Base-by-base conservation (phyloP, 2,888 invertebrate species). In the Melipona beecheii region DNA sequence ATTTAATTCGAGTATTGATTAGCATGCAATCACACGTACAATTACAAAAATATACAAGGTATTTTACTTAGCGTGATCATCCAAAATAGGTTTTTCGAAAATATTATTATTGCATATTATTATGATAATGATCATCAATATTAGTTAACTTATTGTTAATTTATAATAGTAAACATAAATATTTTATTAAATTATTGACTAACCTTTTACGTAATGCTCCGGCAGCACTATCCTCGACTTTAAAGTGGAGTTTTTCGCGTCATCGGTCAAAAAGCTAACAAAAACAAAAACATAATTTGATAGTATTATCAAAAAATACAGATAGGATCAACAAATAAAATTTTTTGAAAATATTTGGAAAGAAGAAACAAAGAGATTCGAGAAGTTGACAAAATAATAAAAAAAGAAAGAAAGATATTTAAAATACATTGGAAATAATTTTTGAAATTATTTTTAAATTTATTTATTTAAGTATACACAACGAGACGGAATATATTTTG, bases 131-230 rank as follows among this genome's bases (percentile, higher is more conserved):
- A 43, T 43, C 9, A 9, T 43, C 9, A 1, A 1, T 9, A 1
- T 43, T 9, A 9, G 9, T 43, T 27, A 27, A 27, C 1, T 43
- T 43, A 43, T 43, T 43, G 9, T 43, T 9, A 43, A 43, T 9
- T 43, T 9, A 43, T 9, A 9, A 43, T 9, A 43, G 43, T 2
- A 43, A 9, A 11, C 9, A 43, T 43, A 43, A 43, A 19, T 36
- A 36, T 74, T 43, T 74, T 5, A 13, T n/a, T 24, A 36, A 56
- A 54, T 2, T 27, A 15, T 6, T 52, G 31, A 76, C 83, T 17
- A 95, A 97, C 97, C 97, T 96, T 97, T 97, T 81, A 97, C 96
- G 95, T 97, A 97, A 94, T 96, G 96, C 92, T 97, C 96, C 56
- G 97, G 97, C 87, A 97, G 94, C 86, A 97, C 96, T 81, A 97